Conservation (phyloP, 2,113 vertebrate genomes). For the Lepidothrix coronata region DNA sequence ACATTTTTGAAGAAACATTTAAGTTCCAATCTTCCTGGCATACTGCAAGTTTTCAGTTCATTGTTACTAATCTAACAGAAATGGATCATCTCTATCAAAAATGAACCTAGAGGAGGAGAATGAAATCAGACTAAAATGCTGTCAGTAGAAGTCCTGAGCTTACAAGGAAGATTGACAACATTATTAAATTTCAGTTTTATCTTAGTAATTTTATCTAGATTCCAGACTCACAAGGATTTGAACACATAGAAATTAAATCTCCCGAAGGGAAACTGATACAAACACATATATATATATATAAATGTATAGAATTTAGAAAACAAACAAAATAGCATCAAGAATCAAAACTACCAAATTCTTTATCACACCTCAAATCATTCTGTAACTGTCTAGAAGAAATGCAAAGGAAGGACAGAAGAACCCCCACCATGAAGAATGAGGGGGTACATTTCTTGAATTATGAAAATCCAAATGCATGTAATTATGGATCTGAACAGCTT, state of each 20-base stretch:
- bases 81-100: not conserved
- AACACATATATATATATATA: not conserved
- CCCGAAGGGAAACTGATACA: not conserved
- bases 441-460: not conserved
- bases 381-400: not conserved
- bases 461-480: not conserved
- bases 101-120: not conserved
- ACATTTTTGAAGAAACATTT: not conserved
- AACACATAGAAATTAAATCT: not conserved
- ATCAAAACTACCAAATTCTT: not conserved
- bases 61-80: not conserved
- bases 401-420: not conserved
- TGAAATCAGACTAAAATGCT: not conserved
- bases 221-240: not conserved
- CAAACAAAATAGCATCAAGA: not conserved
- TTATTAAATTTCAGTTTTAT: not conserved
- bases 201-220: conserved; percentile 1
- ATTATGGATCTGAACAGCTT: not conserved
- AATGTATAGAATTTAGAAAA: not conserved
- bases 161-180: not conserved
- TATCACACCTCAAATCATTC: not conserved
- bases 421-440: accelerated
- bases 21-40: not conserved
- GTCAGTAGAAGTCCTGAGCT: not conserved
- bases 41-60: not conserved